phyloP scores from a whole-genome alignment of 2,797 vertebrate species.

The Loriculus beryllinus region DNA sequence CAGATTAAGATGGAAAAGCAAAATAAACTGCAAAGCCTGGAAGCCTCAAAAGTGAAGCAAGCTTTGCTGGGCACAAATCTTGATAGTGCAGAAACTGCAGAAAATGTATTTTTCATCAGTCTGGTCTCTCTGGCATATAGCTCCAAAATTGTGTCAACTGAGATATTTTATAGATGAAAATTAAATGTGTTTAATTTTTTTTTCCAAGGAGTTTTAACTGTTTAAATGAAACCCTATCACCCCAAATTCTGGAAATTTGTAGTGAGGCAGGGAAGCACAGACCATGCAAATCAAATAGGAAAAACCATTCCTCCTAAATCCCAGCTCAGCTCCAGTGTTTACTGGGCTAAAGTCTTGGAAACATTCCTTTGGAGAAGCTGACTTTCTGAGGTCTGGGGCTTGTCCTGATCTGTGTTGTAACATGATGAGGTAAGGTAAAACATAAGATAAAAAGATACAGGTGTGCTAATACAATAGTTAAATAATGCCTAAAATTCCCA shows the following conservation, averaged over 20 bases:
- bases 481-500: slow-evolving; percentile 10
- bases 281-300: slow-evolving; percentile 57
- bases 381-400: slow-evolving; percentile 39
- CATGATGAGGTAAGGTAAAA: neutral
- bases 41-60: neutral
- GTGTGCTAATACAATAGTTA: slow-evolving; percentile 41
- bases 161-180: neutral
- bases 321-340: slow-evolving; percentile 38
- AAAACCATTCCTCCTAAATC: slow-evolving; percentile 45
- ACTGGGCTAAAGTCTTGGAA: slow-evolving; percentile 40
- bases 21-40: neutral
- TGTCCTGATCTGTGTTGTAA: slow-evolving; percentile 44
- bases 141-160: slow-evolving; percentile 15
- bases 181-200: neutral
- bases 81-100: neutral
- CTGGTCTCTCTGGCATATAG: neutral
- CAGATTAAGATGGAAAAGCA: neutral
- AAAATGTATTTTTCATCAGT: neutral
- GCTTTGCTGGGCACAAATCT: neutral
- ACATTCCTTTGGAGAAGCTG: slow-evolving; percentile 33
- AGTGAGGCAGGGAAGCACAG: neutral
- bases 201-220: neutral
- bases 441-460: slow-evolving; percentile 9
- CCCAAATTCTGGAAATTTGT: slow-evolving; percentile 2
- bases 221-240: slow-evolving; percentile 17